A percentile compares a stretch with the other conserved stretches of the same genome.
Conservation (phyloP, 2,113 vertebrate species). For the Eptesicus fuscus region DNA sequence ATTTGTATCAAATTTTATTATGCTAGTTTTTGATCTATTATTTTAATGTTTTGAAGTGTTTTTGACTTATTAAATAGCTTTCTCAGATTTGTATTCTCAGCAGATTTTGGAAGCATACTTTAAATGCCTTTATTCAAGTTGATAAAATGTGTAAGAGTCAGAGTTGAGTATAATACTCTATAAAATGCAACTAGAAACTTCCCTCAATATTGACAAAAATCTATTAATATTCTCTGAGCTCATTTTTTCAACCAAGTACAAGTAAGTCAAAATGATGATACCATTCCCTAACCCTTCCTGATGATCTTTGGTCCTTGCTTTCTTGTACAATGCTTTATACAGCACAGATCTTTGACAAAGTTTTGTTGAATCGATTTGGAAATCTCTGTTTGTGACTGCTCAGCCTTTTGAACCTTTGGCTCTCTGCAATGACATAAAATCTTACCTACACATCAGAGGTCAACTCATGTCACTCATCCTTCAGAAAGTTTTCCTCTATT, state of each 20-base stretch:
- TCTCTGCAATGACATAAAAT: background rate
- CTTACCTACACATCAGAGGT: background rate
- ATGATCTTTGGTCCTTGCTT: background rate
- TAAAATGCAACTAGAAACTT: background rate
- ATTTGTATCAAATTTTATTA: background rate
- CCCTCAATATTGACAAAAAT: background rate
- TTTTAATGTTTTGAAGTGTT: conserved; percentile 5
- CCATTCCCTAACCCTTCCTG: background rate
- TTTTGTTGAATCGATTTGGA: background rate
- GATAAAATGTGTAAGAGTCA: background rate
- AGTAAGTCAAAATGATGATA: background rate
- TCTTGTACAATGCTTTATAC: background rate
- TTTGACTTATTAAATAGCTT: background rate
- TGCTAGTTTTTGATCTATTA: background rate
- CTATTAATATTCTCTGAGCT: background rate
- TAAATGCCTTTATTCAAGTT: background rate
- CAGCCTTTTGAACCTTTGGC: background rate
- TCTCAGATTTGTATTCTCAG: background rate
- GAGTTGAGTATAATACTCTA: background rate
- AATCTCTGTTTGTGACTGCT: background rate
- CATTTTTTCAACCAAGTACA: background rate
- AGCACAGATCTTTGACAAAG: background rate
- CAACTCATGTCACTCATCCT: background rate
- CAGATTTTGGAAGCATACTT: background rate
- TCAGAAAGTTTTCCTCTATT: background rate